A percentile compares a stretch with the other conserved stretches of the same genome.
These are phyloP conservation scores for Ptilorrhoa leucosticta DNA, from an alignment of 2,113 vertebrate genomes.

Conservation along the genomic window DNA sequence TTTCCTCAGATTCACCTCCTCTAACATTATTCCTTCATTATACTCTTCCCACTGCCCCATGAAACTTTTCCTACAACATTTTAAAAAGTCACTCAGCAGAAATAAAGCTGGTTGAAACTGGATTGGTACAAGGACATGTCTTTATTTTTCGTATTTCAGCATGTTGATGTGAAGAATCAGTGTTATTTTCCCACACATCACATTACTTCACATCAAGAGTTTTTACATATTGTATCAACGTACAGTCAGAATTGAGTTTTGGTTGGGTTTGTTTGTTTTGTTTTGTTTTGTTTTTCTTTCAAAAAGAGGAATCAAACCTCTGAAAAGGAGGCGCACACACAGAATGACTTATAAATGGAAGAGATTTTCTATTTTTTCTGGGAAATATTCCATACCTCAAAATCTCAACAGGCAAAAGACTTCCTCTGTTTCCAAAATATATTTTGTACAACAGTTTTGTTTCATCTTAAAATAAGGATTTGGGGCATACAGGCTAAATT, in stretches of 20 bases:
- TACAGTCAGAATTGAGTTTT: background rate
- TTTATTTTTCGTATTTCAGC: background rate
- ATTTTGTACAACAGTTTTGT: background rate
- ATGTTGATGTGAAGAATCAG: background rate
- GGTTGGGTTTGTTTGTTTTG: background rate
- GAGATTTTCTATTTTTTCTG: background rate
- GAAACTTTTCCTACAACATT: background rate
- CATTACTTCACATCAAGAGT: background rate
- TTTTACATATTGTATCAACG: background rate
- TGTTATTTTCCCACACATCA: background rate
- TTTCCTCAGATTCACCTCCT: background rate
- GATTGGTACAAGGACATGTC: background rate
- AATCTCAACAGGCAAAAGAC: background rate
- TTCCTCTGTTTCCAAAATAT: background rate
- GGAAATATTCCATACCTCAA: background rate
- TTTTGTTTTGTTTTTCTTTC: background rate
- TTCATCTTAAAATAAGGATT: background rate
- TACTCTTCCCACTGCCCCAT: background rate
- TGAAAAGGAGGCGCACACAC: accelerated
- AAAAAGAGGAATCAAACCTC: background rate
- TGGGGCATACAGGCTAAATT: background rate
- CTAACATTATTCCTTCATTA: background rate
- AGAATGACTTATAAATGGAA: background rate
- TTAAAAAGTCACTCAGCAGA: background rate
- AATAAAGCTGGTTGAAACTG: background rate